Conservation (phyloP, 2,888 invertebrate species). For the Portevinia maculata region DNA sequence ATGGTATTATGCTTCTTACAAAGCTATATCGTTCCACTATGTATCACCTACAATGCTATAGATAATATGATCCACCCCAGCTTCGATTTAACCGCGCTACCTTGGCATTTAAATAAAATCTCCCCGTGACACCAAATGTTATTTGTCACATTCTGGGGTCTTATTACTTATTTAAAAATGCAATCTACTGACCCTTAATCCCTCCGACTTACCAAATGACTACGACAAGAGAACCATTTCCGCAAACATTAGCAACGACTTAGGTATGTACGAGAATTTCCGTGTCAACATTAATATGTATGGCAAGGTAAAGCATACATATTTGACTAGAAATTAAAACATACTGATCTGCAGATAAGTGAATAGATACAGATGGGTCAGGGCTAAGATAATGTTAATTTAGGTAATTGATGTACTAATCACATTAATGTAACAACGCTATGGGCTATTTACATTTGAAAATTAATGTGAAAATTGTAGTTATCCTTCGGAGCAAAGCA, state of each 20-base stretch:
- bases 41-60: slow-evolving; percentile 41
- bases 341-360: not conserved
- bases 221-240: slow-evolving; percentile 34
- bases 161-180: not conserved
- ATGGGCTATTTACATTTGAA: not conserved
- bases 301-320: slow-evolving; percentile 30
- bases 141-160: slow-evolving; percentile 25
- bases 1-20: slow-evolving; percentile 17
- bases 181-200: slow-evolving; percentile 35
- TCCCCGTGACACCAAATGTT: slow-evolving; percentile 14
- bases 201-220: slow-evolving; percentile 20
- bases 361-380: slow-evolving; percentile 31
- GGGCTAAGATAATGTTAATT: slow-evolving; percentile 47
- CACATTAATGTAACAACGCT: slow-evolving; percentile 16
- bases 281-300: too few relatives aligned
- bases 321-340: slow-evolving; percentile 10
- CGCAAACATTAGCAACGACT: slow-evolving; percentile 48
- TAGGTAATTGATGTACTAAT: slow-evolving; percentile 4
- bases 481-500: slow-evolving; percentile 11
- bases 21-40: slow-evolving; percentile 52
- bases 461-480: not conserved
- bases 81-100: slow-evolving; percentile 35
- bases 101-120: slow-evolving; percentile 51
- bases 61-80: slow-evolving; percentile 40
- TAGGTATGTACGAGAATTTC: slow-evolving; percentile 31